Percentiles rank a stretch among this genome's conserved stretches.
Evolutionary conservation across 1,140 invertebrate species (phyloP).

Genomic region (Hypsibius dujardini): DNA sequence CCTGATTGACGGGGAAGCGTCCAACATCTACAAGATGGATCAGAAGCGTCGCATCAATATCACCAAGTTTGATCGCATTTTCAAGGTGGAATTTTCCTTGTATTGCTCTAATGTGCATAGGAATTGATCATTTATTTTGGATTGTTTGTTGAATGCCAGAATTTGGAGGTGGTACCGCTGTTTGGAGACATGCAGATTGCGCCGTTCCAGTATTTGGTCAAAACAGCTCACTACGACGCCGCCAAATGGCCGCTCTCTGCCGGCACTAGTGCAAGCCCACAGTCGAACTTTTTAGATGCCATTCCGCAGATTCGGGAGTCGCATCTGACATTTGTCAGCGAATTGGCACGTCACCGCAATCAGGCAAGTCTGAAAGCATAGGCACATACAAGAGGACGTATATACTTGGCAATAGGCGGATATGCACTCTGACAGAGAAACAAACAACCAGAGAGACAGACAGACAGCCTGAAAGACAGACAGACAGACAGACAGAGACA

Average conservation of each 20-base stretch:
- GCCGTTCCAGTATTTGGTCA: constrained; percentile 92
- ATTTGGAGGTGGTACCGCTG: constrained; percentile 87
- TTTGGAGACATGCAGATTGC: constrained; percentile 99
- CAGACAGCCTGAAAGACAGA: too few species aligned
- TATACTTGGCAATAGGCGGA: too few species aligned
- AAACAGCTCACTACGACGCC: constrained; percentile 81
- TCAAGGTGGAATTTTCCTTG: constrained; percentile 50
- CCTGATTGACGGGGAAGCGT: constrained; percentile 79
- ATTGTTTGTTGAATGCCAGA: constrained; percentile 24
- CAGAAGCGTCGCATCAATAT: constrained; percentile 90
- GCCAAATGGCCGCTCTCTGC: constrained; percentile 74
- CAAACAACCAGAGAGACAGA: too few species aligned
- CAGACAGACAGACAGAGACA: too few species aligned
- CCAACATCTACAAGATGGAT: constrained; percentile 90
- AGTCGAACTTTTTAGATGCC: constrained; percentile 89
- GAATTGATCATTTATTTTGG: too few species aligned
- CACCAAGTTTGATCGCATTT: constrained; percentile 85
- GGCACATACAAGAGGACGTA: too few species aligned
- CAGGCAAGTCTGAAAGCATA: constrained; percentile 44
- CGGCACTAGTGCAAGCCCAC: constrained; percentile 59
- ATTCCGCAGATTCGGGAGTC: constrained; percentile 83
- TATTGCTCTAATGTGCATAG: background rate
- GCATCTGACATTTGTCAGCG: constrained; percentile 91
- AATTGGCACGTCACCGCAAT: constrained; percentile 82
- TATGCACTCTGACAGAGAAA: too few species aligned